Conservation (phyloP, 30 jellyfish, hydroid and myxozoan species). For the Aurelia aurita complex sp. Pacific region DNA sequence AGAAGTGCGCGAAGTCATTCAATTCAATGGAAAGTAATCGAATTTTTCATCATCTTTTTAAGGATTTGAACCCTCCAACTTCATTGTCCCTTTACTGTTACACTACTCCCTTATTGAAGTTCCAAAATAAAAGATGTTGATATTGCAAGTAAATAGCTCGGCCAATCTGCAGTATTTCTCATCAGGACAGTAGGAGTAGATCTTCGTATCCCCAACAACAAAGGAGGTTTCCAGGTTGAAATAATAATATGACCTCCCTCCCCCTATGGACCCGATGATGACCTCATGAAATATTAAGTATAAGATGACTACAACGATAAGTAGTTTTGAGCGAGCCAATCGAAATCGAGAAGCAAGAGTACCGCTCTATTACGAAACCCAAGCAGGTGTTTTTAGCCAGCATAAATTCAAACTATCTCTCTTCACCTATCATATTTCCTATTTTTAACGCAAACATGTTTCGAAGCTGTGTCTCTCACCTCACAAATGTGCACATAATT, state of each 20-base stretch:
- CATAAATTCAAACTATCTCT: conserved; percentile 24
- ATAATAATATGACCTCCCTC: conserved; percentile 2
- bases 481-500: neutral
- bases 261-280: neutral
- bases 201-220: too few relatives aligned
- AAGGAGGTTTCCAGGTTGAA: too few relatives aligned
- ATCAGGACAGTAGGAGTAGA: too few relatives aligned
- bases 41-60: too few relatives aligned
- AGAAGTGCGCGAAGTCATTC: too few relatives aligned
- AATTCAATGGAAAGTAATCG: too few relatives aligned
- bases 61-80: too few relatives aligned
- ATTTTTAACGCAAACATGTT: neutral
- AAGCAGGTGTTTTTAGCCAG: conserved; percentile 45
- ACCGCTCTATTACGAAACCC: conserved; percentile 27
- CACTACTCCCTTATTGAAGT: too few relatives aligned
- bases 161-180: too few relatives aligned
- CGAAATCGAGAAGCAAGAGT: conserved; percentile 8
- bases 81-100: too few relatives aligned
- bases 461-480: neutral
- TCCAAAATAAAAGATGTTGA: too few relatives aligned
- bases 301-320: neutral
- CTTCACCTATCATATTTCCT: neutral
- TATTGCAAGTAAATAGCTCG: too few relatives aligned
- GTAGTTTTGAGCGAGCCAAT: conserved; percentile 35
- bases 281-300: conserved; percentile 32